A percentile compares a stretch with the other conserved stretches of the same genome.
phyloP scores from a whole-genome alignment of 2,113 vertebrate genomes.

The Trematocara nigrifrons region DNA sequence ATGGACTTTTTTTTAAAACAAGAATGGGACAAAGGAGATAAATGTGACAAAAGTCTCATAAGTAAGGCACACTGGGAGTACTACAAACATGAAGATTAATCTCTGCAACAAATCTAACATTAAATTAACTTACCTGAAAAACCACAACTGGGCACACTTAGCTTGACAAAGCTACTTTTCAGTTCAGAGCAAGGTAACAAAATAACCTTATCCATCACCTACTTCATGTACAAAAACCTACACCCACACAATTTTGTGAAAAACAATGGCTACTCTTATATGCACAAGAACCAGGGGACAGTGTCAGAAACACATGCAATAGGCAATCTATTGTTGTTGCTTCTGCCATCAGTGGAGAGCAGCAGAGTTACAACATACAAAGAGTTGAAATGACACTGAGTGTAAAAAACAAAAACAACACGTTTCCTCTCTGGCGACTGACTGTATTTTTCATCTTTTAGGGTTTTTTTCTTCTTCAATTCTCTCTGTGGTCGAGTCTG shows the following conservation, averaged over 20 bases:
- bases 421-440: neutral
- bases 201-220: neutral
- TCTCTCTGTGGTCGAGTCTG: neutral
- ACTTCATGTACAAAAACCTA: neutral
- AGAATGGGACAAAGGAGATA: neutral
- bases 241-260: neutral
- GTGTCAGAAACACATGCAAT: neutral
- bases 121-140: neutral
- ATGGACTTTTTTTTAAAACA: neutral
- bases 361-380: neutral
- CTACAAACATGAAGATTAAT: neutral
- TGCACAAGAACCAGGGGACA: neutral
- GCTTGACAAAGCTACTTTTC: neutral
- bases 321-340: neutral
- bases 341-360: neutral
- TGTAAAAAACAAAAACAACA: neutral
- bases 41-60: neutral
- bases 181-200: neutral
- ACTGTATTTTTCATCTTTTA: neutral
- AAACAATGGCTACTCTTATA: neutral
- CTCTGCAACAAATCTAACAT: neutral
- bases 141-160: neutral
- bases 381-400: neutral
- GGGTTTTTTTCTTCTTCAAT: neutral
- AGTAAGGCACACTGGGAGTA: neutral